phyloP scores from a whole-genome alignment of 1,140 invertebrate genomes.

The Armadillidium nasatum region DNA sequence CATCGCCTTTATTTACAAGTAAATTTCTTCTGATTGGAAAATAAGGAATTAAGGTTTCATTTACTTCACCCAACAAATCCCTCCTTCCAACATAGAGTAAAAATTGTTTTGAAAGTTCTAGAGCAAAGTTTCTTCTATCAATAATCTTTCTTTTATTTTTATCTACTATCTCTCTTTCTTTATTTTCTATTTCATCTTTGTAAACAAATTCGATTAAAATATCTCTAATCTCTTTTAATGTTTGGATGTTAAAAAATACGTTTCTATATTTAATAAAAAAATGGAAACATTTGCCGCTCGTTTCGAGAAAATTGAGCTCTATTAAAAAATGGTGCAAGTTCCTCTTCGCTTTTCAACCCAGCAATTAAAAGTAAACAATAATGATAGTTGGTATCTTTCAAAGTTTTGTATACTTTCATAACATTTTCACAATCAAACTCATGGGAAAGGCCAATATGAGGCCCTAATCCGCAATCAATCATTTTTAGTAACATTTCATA shows the following conservation, averaged over 20 bases:
- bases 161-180: too few relatives aligned
- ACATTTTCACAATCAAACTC: slow-evolving; percentile 65
- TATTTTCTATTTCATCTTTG: slow-evolving; percentile 59
- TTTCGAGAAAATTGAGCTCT: slow-evolving; percentile 79
- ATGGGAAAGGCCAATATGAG: slow-evolving; percentile 71
- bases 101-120: slow-evolving; percentile 68
- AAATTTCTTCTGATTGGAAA: slow-evolving; percentile 72
- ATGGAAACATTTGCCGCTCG: slow-evolving; percentile 71
- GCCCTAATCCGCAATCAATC: slow-evolving; percentile 64
- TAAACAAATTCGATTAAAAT: slow-evolving; percentile 56
- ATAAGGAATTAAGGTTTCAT: slow-evolving; percentile 66
- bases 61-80: slow-evolving; percentile 62
- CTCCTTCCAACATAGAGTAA: slow-evolving; percentile 73
- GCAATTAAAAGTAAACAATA: slow-evolving; percentile 67
- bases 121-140: slow-evolving; percentile 57
- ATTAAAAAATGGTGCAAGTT: slow-evolving; percentile 62
- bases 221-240: slow-evolving; percentile 54
- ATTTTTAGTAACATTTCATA: slow-evolving; percentile 70
- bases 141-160: too few relatives aligned
- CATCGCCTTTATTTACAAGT: slow-evolving; percentile 26
- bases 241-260: slow-evolving; percentile 50
- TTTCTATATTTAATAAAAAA: slow-evolving; percentile 70
- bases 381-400: slow-evolving; percentile 56
- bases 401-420: slow-evolving; percentile 57
- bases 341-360: slow-evolving; percentile 64